Percentiles rank a stretch among this genome's conserved stretches.
These are phyloP conservation scores for Junonia oenone DNA, from an alignment of 2,888 invertebrate species.

Conservation along the genomic window DNA sequence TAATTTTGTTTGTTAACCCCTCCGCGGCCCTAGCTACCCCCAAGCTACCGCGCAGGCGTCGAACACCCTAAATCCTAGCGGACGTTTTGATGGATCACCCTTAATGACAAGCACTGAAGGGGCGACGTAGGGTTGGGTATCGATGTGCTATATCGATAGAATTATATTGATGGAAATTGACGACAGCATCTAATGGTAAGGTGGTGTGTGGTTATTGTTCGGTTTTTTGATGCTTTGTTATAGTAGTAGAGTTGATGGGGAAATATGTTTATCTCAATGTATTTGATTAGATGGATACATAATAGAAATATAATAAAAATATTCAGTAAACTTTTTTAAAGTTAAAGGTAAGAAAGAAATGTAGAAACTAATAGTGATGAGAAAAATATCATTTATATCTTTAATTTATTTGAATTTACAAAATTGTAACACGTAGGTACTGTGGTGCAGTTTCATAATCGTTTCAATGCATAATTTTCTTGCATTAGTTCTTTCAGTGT, in stretches of 20 bases:
- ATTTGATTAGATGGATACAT: no score
- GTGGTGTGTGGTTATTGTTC: neutral
- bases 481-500: no score
- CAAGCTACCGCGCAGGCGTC: slow-evolving; percentile 59
- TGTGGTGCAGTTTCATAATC: no score
- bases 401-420: no score
- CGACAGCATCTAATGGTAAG: slow-evolving; percentile 24
- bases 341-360: no score
- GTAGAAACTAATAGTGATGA: no score
- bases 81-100: slow-evolving; percentile 80
- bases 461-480: no score
- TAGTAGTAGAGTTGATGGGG: neutral
- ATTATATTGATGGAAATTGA: slow-evolving; percentile 17
- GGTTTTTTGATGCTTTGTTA: neutral
- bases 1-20: slow-evolving; percentile 71
- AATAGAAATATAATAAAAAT: no score
- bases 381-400: no score
- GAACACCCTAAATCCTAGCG: slow-evolving; percentile 73
- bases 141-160: slow-evolving; percentile 27
- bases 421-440: no score
- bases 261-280: no score
- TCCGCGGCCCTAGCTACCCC: slow-evolving; percentile 35
- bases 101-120: slow-evolving; percentile 76
- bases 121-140: slow-evolving; percentile 49
- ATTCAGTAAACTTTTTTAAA: no score